Conservation (phyloP, 2,113 vertebrate genomes). For the Pterophyllum scalare region DNA sequence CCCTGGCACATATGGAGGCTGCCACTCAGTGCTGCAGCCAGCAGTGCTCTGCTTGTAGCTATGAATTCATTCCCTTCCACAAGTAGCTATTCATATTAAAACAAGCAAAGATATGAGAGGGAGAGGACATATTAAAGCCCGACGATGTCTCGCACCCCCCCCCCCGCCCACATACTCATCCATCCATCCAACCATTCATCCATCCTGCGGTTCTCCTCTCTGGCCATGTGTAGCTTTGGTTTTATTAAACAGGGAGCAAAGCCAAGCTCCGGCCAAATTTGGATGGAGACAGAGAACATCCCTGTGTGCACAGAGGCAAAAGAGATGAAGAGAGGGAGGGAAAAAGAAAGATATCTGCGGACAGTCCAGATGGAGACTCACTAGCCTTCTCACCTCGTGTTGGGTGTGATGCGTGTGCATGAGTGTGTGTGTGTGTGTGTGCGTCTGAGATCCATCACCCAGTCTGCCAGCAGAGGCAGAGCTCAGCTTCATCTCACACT, state of each 20-base stretch:
- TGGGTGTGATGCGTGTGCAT: slow-evolving; percentile 58
- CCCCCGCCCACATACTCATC: slow-evolving; percentile 12
- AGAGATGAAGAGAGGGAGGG: not conserved
- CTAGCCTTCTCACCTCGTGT: slow-evolving; percentile 58
- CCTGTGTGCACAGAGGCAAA: slow-evolving; percentile 24
- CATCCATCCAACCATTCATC: slow-evolving; percentile 21
- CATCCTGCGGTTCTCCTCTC: slow-evolving; percentile 15
- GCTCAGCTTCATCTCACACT: slow-evolving; percentile 57
- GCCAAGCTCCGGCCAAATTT: slow-evolving; percentile 48
- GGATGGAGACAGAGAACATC: slow-evolving; percentile 35
- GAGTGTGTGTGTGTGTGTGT: slow-evolving; percentile 39
- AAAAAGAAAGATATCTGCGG: slow-evolving; percentile 20
- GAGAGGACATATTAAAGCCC: slow-evolving; percentile 71
- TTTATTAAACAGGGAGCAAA: slow-evolving; percentile 66
- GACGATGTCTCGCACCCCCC: slow-evolving; percentile 34
- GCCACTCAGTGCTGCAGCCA: slow-evolving; percentile 72
- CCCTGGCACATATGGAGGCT: slow-evolving; percentile 67
- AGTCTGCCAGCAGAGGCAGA: slow-evolving; percentile 68
- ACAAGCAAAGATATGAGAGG: slow-evolving; percentile 71
- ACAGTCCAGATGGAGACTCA: slow-evolving; percentile 68
- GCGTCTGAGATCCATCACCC: slow-evolving; percentile 63
- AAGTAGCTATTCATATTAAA: slow-evolving; percentile 78
- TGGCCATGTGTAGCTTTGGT: not conserved
- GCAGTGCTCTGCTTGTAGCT: slow-evolving; percentile 21
- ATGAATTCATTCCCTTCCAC: slow-evolving; percentile 60